A percentile compares a stretch with the other conserved stretches of the same genome.
Conservation (phyloP, 2,113 vertebrate genomes). For the Desmodus rotundus region DNA sequence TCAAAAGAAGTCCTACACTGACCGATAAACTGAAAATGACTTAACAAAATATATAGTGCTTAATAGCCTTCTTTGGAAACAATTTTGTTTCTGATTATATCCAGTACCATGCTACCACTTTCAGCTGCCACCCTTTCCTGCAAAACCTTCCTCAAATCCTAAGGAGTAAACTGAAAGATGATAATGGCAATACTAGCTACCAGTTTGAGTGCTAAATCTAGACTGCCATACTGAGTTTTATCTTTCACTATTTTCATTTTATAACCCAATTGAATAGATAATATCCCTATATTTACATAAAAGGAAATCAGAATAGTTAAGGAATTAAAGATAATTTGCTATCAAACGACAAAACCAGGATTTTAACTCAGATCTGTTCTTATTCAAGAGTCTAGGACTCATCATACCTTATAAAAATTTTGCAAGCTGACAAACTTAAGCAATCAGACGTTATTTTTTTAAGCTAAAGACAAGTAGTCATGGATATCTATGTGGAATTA, state of each 20-base stretch:
- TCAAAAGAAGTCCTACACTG: background rate
- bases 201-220: background rate
- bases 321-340: background rate
- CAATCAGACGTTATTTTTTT: background rate
- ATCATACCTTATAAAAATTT: background rate
- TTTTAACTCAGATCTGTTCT: background rate
- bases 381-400: background rate
- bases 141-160: background rate
- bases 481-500: background rate
- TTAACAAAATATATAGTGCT: background rate
- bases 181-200: background rate
- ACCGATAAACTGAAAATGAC: background rate
- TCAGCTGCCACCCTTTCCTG: background rate
- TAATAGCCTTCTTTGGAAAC: background rate
- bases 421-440: background rate
- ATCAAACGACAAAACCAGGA: background rate
- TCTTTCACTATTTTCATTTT: conserved; percentile 20
- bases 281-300: background rate
- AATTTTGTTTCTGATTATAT: background rate
- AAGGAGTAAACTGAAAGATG: background rate
- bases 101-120: background rate
- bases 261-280: background rate
- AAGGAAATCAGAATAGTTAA: background rate
- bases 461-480: background rate
- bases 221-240: background rate